These are phyloP conservation scores for Ennomos erosarius DNA, from an alignment of 2,888 invertebrate species.

Conservation along the genomic window DNA sequence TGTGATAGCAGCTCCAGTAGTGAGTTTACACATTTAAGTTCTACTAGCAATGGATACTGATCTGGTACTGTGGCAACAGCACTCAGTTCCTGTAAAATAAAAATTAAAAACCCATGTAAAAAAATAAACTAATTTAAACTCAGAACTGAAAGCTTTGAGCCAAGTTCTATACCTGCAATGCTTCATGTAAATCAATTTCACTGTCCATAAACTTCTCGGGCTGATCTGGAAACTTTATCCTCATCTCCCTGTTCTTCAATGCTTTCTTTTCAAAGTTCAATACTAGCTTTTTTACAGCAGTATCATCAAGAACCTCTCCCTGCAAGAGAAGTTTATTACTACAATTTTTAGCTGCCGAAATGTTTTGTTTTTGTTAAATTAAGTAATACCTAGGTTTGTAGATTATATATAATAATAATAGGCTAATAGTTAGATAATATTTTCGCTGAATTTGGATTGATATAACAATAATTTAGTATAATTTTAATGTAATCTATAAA, in stretches of 20 bases:
- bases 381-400: not conserved
- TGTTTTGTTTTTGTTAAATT: not conserved
- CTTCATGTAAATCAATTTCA: slow-evolving; percentile 96
- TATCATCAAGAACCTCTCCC: slow-evolving; percentile 95
- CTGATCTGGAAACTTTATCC: slow-evolving; percentile 98
- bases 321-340: slow-evolving; percentile 55
- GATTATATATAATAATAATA: no score
- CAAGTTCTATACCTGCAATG: slow-evolving; percentile 87
- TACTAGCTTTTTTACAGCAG: slow-evolving; percentile 94
- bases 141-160: no score
- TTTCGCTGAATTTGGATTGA: no score
- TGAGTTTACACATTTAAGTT: slow-evolving; percentile 94
- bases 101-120: slow-evolving; percentile 5
- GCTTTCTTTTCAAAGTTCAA: slow-evolving; percentile 97
- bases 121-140: not conserved
- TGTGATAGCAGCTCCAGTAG: slow-evolving; percentile 97
- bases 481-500: no score
- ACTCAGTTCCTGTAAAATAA: slow-evolving; percentile 92
- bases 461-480: no score
- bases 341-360: not conserved
- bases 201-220: slow-evolving; percentile 99
- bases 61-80: slow-evolving; percentile 98
- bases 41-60: slow-evolving; percentile 95
- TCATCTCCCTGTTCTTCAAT: slow-evolving; percentile 97
- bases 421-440: no score